Percentiles rank a stretch among this genome's conserved stretches.
phyloP scores from a whole-genome alignment of 2,797 vertebrate genomes.

The Syngnathus rostellatus region DNA sequence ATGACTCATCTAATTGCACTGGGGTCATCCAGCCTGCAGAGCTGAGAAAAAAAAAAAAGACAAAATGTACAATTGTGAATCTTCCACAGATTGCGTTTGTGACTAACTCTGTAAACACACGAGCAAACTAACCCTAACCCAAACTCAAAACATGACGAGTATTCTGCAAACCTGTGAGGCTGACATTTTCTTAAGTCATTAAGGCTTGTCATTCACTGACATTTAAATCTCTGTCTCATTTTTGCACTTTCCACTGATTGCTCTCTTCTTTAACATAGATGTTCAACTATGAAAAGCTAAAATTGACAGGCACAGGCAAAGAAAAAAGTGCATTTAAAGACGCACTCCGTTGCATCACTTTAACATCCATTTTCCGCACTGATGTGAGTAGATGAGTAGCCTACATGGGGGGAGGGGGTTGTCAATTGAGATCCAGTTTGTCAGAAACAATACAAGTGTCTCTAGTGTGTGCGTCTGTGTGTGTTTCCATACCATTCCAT shows the following conservation, averaged over 20 bases:
- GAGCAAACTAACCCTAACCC: not conserved
- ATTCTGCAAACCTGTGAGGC: slow-evolving; percentile 27
- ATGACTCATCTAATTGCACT: slow-evolving; percentile 67
- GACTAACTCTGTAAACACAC: slow-evolving; percentile 12
- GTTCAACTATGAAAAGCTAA: slow-evolving; percentile 31
- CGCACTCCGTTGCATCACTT: not conserved
- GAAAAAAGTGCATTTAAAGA: not conserved
- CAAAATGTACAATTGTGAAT: slow-evolving; percentile 37
- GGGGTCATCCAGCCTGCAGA: slow-evolving; percentile 59
- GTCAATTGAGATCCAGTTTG: slow-evolving; percentile 19
- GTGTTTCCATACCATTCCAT: slow-evolving; percentile 19
- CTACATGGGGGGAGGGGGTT: slow-evolving; percentile 18
- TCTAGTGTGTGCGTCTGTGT: slow-evolving; percentile 2
- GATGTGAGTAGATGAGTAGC: slow-evolving; percentile 45
- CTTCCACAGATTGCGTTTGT: slow-evolving; percentile 12
- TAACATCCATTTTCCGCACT: not conserved
- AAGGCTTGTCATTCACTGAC: slow-evolving; percentile 51
- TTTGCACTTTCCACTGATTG: slow-evolving; percentile 35
- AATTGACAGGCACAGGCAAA: not conserved
- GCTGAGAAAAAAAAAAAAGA: slow-evolving; percentile 43
- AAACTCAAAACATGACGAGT: slow-evolving; percentile 14
- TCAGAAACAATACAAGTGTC: slow-evolving; percentile 15
- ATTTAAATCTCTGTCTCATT: slow-evolving; percentile 47
- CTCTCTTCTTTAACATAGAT: slow-evolving; percentile 9
- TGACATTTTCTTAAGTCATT: slow-evolving; percentile 45